Conservation (phyloP, 2,888 invertebrate species). For the Hypselothyrea guttata region DNA sequence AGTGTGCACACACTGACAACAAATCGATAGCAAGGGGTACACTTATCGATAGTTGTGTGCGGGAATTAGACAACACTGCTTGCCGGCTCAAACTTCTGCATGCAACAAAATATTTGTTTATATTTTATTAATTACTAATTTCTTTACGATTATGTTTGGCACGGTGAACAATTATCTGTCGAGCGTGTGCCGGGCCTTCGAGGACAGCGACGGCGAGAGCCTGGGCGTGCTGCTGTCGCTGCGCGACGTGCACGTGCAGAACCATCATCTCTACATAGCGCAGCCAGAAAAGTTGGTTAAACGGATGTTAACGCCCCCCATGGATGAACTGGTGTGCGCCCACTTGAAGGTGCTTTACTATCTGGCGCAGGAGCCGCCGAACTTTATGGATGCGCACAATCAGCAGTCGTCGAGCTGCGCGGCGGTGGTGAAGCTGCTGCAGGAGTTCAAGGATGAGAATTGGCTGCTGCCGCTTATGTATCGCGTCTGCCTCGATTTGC, state of each 20-base stretch:
- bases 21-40: background rate
- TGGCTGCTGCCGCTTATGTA: slow-evolving; percentile 98
- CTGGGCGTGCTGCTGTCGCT: slow-evolving; percentile 86
- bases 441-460: slow-evolving; percentile 95
- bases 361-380: slow-evolving; percentile 79
- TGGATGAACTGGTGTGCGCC: slow-evolving; percentile 88
- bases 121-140: no score
- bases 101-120: no score
- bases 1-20: slow-evolving; percentile 29
- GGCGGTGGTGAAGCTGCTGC: slow-evolving; percentile 90
- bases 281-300: slow-evolving; percentile 88
- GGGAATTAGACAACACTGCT: background rate
- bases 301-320: slow-evolving; percentile 87
- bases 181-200: slow-evolving; percentile 85
- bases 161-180: slow-evolving; percentile 79
- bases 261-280: slow-evolving; percentile 87
- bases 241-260: slow-evolving; percentile 88
- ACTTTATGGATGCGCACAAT: slow-evolving; percentile 88
- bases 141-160: slow-evolving; percentile 56
- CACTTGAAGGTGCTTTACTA: slow-evolving; percentile 88
- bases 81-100: no score
- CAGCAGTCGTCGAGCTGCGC: slow-evolving; percentile 91
- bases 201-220: slow-evolving; percentile 85
- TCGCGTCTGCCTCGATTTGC: slow-evolving; percentile 92
- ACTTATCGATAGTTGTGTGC: slow-evolving; percentile 12